Evolutionary conservation across 2,113 vertebrate genomes (phyloP).

Genomic region (Paraplagusia blochii): DNA sequence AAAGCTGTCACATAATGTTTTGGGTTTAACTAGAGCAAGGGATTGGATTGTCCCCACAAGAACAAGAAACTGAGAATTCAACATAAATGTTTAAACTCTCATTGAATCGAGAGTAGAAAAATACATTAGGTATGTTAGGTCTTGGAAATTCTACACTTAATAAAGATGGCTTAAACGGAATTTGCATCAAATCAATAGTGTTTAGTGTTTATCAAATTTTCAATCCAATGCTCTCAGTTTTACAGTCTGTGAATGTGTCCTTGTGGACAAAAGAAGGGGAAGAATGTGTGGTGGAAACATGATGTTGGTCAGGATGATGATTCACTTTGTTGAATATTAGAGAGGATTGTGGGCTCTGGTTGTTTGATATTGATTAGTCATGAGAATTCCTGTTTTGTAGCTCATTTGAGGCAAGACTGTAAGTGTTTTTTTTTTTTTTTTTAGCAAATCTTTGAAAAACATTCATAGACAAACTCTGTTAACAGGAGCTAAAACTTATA

Average conservation of each 20-base stretch:
- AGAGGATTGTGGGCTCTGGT: neutral
- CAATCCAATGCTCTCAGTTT: neutral
- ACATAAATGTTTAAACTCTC: no score
- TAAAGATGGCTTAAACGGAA: no score
- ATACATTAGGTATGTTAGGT: no score
- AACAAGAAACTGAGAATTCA: no score
- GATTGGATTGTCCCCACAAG: neutral
- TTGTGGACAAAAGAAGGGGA: neutral
- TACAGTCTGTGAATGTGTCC: neutral
- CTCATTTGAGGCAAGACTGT: neutral
- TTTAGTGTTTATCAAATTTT: no score
- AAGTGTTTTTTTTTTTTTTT: no score
- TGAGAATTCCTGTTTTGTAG: neutral
- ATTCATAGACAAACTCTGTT: no score
- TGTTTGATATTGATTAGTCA: conserved; percentile 6
- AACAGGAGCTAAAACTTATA: no score
- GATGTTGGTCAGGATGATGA: neutral
- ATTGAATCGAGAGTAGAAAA: no score
- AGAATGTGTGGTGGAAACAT: neutral
- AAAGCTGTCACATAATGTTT: neutral
- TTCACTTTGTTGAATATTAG: neutral
- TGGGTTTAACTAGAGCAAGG: neutral
- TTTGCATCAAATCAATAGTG: no score
- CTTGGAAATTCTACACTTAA: no score
- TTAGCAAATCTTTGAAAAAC: no score